Base-by-base conservation (phyloP, 2,113 vertebrate species). In the Opisthocomus hoazin region DNA sequence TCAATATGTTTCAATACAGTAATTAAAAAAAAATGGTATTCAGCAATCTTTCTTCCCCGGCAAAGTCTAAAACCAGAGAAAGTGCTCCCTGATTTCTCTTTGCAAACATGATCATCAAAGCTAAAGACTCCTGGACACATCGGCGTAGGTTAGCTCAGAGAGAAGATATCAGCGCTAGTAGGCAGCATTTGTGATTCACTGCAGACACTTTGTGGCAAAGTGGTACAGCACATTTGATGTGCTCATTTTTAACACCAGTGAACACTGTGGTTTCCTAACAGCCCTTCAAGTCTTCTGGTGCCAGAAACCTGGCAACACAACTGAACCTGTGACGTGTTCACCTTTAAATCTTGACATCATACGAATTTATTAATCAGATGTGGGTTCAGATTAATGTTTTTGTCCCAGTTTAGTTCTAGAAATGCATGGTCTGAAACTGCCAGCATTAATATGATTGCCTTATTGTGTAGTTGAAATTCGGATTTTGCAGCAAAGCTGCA, bases 401-500 rank as follows among this genome's bases (percentile, higher is more conserved):
- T 75, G 77, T 41, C 50, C 64, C 12, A 22, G 32, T 89, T 95
- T 84, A 51, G 41, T 90, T 90, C 45, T 80, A 75, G 75, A 58
- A 89, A 53, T 19, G 32, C 71, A 65, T 74, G 86, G 51, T 81
- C 39, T 77, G 54, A 78, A 94, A 81, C 83, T 93, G 78, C 58
- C 93, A 90, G 57, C 74, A 79, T 89, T 93, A 90, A 81, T 83
- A 83, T 43, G 56, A 65, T 43, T 58, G 36, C 78, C 78, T 91
- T 70, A 88, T 66, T 61, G 39, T 80, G 58, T 46, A 73, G 50
- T 84, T 94, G 36, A 81, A 51, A 87, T 70, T 48, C 60, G 21
- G 26, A 76, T 89, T 96, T 97, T 92, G 66, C 66, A 76, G 89
- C 73, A 84, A 95, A 70, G 76, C 93, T 87, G 89, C 87, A 94